Evolutionary conservation across 35 echinoderm and acorn worm species (phyloP).

Genomic region (Strongylocentrotus purpuratus): DNA sequence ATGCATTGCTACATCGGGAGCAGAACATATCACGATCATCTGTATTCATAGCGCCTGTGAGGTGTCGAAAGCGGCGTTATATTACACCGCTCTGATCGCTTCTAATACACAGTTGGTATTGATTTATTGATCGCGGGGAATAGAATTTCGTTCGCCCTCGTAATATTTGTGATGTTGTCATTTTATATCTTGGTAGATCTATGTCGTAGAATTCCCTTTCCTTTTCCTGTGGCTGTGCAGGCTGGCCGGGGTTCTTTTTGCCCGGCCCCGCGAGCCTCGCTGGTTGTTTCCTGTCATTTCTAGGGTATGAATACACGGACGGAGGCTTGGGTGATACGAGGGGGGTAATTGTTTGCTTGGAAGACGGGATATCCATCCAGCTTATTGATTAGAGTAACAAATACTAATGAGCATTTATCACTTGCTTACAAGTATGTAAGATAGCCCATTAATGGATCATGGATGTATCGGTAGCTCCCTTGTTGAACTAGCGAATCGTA

Average conservation of each 20-base stretch:
- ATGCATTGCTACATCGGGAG: not conserved
- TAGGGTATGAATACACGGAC: not conserved
- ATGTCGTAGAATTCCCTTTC: not conserved
- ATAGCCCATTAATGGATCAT: not conserved
- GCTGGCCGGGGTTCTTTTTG: not conserved
- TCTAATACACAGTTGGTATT: slow-evolving; percentile 46
- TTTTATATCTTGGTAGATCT: slow-evolving; percentile 22
- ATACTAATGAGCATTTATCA: not conserved
- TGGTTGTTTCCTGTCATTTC: not conserved
- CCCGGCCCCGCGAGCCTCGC: not conserved
- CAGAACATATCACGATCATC: slow-evolving; percentile 26
- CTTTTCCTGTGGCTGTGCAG: not conserved
- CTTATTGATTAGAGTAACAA: not conserved
- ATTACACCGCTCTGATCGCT: slow-evolving; percentile 29
- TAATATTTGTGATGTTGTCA: slow-evolving; percentile 48
- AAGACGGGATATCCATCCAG: not conserved
- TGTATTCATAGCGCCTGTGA: slow-evolving; percentile 29
- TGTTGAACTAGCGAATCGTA: not conserved
- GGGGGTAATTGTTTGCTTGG: not conserved
- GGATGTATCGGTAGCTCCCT: not conserved
- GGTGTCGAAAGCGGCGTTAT: slow-evolving; percentile 45
- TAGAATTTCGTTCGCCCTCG: slow-evolving; percentile 45
- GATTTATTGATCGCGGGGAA: slow-evolving; percentile 28
- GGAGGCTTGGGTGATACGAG: not conserved
- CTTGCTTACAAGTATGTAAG: not conserved